Percentiles rank a stretch among this genome's conserved stretches.
Evolutionary conservation across 2,888 invertebrate genomes (phyloP).

Genomic region (Drosophila neonasuta): DNA sequence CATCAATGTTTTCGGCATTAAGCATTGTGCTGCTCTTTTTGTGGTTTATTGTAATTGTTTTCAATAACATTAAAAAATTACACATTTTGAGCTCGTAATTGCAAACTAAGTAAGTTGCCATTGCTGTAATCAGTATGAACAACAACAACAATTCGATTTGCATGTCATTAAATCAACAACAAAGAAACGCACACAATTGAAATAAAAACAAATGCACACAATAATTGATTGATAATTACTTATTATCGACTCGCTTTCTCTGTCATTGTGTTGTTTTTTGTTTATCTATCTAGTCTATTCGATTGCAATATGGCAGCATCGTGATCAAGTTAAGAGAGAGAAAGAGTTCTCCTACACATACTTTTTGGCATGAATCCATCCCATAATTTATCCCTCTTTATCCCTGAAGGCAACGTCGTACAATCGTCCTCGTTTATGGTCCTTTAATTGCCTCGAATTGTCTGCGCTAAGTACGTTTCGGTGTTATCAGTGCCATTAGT

Average conservation of each 20-base stretch:
- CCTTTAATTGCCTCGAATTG: conserved; percentile 63
- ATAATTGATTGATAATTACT: conserved; percentile 53
- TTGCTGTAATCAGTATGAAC: conserved; percentile 13
- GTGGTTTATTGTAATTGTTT: conserved; percentile 2
- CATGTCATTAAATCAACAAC: conserved; percentile 15
- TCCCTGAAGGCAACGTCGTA: conserved; percentile 21
- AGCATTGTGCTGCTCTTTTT: not conserved
- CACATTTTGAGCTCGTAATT: conserved; percentile 14
- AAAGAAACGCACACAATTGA: conserved; percentile 3
- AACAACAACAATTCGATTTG: conserved; percentile 22
- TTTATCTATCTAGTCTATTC: not conserved
- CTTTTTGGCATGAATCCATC: conserved; percentile 6
- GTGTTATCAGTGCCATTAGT: conserved; percentile 68
- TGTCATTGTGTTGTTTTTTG: not conserved
- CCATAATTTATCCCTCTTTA: conserved; percentile 48
- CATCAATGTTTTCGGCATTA: not conserved
- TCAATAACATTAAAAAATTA: conserved; percentile 10
- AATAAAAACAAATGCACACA: conserved; percentile 23
- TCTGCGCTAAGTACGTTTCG: conserved; percentile 58
- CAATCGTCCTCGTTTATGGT: conserved; percentile 50
- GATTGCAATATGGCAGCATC: not conserved
- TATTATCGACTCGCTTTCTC: conserved; percentile 28
- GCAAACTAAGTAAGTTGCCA: conserved; percentile 12
- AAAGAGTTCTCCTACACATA: not conserved
- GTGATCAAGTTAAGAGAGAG: conserved; percentile 6